Percentiles rank a stretch among this genome's conserved stretches.
These are phyloP conservation scores for Bergia puertoricense DNA, from an alignment of 92 coral and sea anemone genomes.

Conservation along the genomic window DNA sequence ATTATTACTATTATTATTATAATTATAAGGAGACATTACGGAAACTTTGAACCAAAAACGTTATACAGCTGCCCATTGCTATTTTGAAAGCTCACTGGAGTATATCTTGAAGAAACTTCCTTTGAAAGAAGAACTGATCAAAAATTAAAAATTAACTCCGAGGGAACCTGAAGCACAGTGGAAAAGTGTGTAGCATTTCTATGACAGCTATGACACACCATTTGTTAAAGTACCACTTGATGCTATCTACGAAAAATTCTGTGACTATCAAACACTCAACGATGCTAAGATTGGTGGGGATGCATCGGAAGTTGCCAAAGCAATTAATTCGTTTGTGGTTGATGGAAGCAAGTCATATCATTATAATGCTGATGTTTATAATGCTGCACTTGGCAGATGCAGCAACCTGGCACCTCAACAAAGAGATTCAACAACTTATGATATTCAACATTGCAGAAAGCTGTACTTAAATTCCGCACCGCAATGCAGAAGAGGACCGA, in stretches of 20 bases:
- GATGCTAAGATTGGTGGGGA: neutral
- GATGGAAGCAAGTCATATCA: conserved; percentile 5
- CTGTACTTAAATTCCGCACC: no score
- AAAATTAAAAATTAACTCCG: conserved; percentile 24
- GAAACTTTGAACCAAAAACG: no score
- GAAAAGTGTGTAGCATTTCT: conserved; percentile 34
- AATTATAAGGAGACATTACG: no score
- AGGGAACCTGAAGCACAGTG: conserved; percentile 20
- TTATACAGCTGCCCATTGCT: conserved; percentile 21
- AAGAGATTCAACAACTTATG: conserved; percentile 12
- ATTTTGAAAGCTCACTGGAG: conserved; percentile 49
- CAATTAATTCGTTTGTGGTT: neutral
- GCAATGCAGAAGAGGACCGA: no score
- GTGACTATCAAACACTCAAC: conserved; percentile 16
- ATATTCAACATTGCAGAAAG: no score
- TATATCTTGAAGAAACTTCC: conserved; percentile 62
- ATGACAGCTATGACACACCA: conserved; percentile 28
- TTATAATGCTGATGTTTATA: conserved; percentile 28
- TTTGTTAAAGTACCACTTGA: conserved; percentile 39
- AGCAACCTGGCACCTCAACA: conserved; percentile 34
- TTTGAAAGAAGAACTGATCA: conserved; percentile 47
- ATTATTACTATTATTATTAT: no score
- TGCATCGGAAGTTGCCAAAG: neutral
- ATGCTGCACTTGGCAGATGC: conserved; percentile 10
- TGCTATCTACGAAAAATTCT: conserved; percentile 37